A percentile compares a stretch with the other conserved stretches of the same genome.
Conservation (phyloP, 2,113 vertebrate genomes). For the Suricata suricatta region DNA sequence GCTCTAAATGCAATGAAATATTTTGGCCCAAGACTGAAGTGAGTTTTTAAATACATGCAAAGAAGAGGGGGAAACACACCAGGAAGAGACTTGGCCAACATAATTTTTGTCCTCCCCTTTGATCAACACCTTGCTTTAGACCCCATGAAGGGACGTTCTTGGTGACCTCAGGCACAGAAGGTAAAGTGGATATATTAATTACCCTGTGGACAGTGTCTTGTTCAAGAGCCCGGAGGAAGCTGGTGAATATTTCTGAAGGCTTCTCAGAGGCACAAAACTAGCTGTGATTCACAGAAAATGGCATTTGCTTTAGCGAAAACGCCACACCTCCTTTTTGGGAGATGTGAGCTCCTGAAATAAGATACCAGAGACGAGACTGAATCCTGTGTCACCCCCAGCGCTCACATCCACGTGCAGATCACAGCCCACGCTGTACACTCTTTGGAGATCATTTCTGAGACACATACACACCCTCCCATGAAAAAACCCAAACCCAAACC, state of each 20-base stretch:
- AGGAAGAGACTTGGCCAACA: not conserved
- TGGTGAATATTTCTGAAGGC: not conserved
- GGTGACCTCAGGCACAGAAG: not conserved
- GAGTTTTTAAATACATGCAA: not conserved
- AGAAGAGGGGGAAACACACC: not conserved
- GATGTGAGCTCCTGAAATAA: not conserved
- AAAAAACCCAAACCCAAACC: not conserved
- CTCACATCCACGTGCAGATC: no score
- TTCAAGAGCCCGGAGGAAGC: not conserved
- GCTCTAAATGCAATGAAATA: not conserved
- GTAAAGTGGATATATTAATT: no score
- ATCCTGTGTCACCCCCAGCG: not conserved
- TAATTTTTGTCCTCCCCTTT: not conserved
- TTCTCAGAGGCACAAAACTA: not conserved
- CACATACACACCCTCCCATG: not conserved
- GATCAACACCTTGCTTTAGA: not conserved
- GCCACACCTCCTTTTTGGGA: not conserved
- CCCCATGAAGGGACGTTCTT: accelerated
- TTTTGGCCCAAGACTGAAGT: not conserved
- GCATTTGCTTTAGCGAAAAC: not conserved
- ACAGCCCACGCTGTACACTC: not conserved
- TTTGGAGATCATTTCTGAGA: not conserved
- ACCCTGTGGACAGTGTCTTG: not conserved
- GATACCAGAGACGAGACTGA: not conserved
- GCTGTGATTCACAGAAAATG: not conserved